phyloP scores from a whole-genome alignment of 2,797 vertebrate species.

The Odontamblyopus rebecca region DNA sequence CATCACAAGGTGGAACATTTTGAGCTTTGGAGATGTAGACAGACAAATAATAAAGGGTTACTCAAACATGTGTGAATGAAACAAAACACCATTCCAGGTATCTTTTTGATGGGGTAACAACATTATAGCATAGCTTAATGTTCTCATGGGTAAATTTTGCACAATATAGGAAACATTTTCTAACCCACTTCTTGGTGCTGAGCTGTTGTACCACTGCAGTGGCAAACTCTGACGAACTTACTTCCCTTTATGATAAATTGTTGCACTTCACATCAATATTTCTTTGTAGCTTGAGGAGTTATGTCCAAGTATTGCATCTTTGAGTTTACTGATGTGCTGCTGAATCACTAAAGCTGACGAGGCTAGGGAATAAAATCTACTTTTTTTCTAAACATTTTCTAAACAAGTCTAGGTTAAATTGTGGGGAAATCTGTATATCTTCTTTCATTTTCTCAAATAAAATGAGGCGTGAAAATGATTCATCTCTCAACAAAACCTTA shows the following conservation, averaged over 20 bases:
- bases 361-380: not conserved
- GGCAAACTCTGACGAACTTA: not conserved
- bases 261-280: not conserved
- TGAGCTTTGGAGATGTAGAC: too few relatives aligned
- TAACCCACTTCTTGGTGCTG: too few relatives aligned
- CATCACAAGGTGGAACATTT: too few relatives aligned
- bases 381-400: not conserved
- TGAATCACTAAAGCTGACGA: not conserved
- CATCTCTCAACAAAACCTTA: not conserved
- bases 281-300: conserved; percentile 1
- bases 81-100: too few relatives aligned
- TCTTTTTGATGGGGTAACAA: too few relatives aligned
- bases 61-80: too few relatives aligned
- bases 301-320: not conserved
- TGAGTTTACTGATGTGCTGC: not conserved
- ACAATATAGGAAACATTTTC: too few relatives aligned
- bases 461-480: conserved; percentile 1
- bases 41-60: too few relatives aligned
- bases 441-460: not conserved
- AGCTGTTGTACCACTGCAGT: not conserved
- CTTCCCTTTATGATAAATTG: not conserved
- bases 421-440: not conserved
- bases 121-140: too few relatives aligned
- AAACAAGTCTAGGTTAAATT: not conserved
- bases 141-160: too few relatives aligned